These are phyloP conservation scores for Pungitius pungitius DNA, from an alignment of 2,113 vertebrate genomes.

Conservation along the genomic window DNA sequence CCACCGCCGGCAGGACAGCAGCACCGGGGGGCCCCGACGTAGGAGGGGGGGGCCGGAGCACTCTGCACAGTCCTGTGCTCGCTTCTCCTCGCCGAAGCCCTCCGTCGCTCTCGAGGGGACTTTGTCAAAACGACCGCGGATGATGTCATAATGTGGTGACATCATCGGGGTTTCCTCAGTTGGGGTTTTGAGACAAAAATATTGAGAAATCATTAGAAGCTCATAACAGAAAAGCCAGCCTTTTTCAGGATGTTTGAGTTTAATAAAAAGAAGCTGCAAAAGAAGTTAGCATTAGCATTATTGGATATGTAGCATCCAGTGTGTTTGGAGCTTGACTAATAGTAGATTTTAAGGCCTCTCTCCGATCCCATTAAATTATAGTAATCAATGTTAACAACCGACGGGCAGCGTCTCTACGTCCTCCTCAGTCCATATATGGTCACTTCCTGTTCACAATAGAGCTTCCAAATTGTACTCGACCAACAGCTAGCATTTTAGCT, in stretches of 20 bases:
- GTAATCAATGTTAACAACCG: no score
- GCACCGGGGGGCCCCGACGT: background rate
- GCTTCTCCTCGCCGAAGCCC: background rate
- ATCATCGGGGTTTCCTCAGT: background rate
- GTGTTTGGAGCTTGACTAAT: background rate
- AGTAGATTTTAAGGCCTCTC: background rate
- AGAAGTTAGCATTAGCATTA: background rate
- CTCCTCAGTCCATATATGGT: no score
- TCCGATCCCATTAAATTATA: no score
- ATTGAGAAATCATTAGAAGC: background rate
- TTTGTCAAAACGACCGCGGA: background rate
- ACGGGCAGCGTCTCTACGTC: no score
- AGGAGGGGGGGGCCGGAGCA: background rate
- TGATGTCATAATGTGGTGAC: background rate
- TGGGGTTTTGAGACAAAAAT: background rate
- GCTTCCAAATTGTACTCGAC: no score
- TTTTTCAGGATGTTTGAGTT: background rate
- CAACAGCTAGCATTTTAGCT: no score
- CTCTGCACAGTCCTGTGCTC: background rate
- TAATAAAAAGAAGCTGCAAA: background rate
- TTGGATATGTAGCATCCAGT: background rate
- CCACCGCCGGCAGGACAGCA: constrained; percentile 17
- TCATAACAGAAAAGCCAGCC: background rate
- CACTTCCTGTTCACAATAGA: no score
- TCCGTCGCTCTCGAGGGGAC: background rate